These are phyloP conservation scores for Nebria ingens DNA, from an alignment of 1,140 invertebrate species.

Conservation along the genomic window DNA sequence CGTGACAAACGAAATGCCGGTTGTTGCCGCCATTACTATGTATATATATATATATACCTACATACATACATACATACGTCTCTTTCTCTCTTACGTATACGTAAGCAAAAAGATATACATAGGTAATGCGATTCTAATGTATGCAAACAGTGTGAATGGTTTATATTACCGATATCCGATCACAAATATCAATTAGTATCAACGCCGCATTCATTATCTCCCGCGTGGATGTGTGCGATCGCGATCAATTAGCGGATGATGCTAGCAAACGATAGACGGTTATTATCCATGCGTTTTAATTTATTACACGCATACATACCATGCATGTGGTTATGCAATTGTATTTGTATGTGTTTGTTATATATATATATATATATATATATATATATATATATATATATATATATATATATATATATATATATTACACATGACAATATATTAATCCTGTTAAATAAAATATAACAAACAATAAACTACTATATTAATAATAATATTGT, in stretches of 20 bases:
- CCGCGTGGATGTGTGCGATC: background rate
- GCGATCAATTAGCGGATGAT: background rate
- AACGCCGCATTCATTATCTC: slow-evolving; percentile 5
- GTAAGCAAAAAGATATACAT: background rate
- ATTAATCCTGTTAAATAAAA: background rate
- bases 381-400: background rate
- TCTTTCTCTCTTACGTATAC: background rate
- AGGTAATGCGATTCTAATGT: slow-evolving; percentile 4
- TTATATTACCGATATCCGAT: slow-evolving; percentile 6
- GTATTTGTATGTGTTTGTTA: background rate
- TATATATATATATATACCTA: too few species aligned
- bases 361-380: too few species aligned
- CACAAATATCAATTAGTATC: slow-evolving; percentile 8
- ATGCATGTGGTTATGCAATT: background rate
- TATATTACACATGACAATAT: background rate
- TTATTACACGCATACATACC: background rate
- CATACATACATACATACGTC: background rate
- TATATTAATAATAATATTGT: background rate
- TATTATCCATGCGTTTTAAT: background rate
- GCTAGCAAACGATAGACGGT: background rate
- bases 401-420: background rate
- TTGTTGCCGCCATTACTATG: background rate
- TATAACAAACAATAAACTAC: background rate
- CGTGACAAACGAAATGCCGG: background rate
- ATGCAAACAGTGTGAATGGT: background rate